A percentile compares a stretch with the other conserved stretches of the same genome.
These are phyloP conservation scores for Corbicula japonica DNA, from an alignment of 2,888 invertebrate species.

Conservation along the genomic window DNA sequence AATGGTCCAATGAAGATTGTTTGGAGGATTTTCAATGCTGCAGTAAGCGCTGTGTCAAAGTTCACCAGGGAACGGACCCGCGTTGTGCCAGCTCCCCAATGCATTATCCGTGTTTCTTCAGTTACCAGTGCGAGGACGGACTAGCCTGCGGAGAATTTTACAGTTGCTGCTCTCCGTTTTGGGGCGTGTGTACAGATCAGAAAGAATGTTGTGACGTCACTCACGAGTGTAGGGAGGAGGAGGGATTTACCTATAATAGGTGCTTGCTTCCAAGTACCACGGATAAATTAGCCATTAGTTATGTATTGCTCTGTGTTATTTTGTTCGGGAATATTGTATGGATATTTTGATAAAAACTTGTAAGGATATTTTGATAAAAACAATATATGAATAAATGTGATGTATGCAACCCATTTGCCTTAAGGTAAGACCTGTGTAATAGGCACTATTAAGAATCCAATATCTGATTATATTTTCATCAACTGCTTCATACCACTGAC, in stretches of 20 bases:
- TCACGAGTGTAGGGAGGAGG: slow-evolving; percentile 70
- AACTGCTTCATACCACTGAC: too few relatives aligned
- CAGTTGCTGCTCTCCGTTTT: slow-evolving; percentile 77
- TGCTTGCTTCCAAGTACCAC: slow-evolving; percentile 68
- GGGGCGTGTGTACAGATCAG: slow-evolving; percentile 73
- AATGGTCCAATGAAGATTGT: slow-evolving; percentile 80
- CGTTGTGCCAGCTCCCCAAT: slow-evolving; percentile 71
- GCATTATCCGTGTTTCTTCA: slow-evolving; percentile 71
- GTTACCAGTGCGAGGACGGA: slow-evolving; percentile 75
- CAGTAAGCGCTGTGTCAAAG: slow-evolving; percentile 69
- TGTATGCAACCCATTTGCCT: too few relatives aligned
- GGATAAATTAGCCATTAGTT: too few relatives aligned
- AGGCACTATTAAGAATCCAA: too few relatives aligned
- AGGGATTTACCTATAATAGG: slow-evolving; percentile 76
- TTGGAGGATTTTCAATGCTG: slow-evolving; percentile 73
- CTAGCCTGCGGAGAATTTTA: slow-evolving; percentile 71
- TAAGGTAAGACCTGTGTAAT: too few relatives aligned
- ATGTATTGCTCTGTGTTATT: too few relatives aligned
- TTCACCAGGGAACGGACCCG: slow-evolving; percentile 73
- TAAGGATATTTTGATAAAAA: too few relatives aligned
- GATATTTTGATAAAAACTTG: too few relatives aligned
- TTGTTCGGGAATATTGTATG: too few relatives aligned
- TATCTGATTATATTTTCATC: too few relatives aligned
- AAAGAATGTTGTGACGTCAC: slow-evolving; percentile 74
- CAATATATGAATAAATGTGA: too few relatives aligned